Evolutionary conservation across 2,797 vertebrate genomes (phyloP).

Genomic region (Decapterus maruadsi): DNA sequence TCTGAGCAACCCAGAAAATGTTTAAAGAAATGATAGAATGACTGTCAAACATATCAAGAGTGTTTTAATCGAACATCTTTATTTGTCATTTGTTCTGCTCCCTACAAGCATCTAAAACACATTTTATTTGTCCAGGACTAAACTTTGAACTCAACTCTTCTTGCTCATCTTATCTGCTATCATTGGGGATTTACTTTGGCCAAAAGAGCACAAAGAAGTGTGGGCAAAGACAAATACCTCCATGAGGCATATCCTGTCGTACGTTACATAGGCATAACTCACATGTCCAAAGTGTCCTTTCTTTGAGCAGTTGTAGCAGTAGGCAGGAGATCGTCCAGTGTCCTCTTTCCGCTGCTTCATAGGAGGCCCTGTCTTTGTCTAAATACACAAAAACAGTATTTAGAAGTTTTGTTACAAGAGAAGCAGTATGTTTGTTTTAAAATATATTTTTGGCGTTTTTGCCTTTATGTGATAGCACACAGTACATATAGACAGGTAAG

Average conservation of each 20-base stretch:
- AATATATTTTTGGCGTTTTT: no score
- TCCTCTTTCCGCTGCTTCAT: slow-evolving; percentile 23
- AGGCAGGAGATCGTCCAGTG: slow-evolving; percentile 59
- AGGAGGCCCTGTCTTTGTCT: slow-evolving; percentile 75
- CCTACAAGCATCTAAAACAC: background rate
- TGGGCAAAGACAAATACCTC: background rate
- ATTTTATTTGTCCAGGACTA: background rate
- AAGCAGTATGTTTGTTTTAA: slow-evolving; percentile 2
- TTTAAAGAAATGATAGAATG: background rate
- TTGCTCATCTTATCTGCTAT: background rate
- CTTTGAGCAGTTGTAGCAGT: slow-evolving; percentile 86
- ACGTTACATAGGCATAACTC: slow-evolving; percentile 52
- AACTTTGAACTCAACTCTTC: background rate
- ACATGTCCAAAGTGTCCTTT: slow-evolving; percentile 86
- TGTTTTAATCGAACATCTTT: background rate
- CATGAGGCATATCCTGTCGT: background rate
- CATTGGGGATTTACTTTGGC: background rate
- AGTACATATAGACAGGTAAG: no score
- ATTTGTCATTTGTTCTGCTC: background rate
- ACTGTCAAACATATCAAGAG: background rate
- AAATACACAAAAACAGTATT: slow-evolving; percentile 15
- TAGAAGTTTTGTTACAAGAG: slow-evolving; percentile 24
- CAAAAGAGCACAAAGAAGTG: background rate
- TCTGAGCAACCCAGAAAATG: no score
- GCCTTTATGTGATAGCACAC: no score